These are phyloP conservation scores for Temnothorax rugatulus DNA, from an alignment of 2,888 invertebrate genomes.

Conservation along the genomic window DNA sequence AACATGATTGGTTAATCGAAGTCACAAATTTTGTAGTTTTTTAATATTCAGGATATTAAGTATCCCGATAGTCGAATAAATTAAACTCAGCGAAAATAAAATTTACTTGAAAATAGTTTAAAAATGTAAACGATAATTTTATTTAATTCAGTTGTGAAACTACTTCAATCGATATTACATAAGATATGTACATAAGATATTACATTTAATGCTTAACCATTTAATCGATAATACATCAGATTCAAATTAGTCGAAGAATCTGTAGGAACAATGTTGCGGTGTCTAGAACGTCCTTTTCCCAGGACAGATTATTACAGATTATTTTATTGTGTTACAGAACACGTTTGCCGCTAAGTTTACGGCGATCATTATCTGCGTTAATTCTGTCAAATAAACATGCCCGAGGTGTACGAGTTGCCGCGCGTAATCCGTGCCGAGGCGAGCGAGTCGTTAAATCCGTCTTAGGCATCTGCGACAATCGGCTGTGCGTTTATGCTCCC, in stretches of 20 bases:
- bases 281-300: not conserved
- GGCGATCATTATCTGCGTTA: constrained; percentile 32
- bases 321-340: constrained; percentile 23
- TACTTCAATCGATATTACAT: not conserved
- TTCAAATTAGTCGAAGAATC: not conserved
- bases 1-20: not conserved
- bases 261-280: not conserved
- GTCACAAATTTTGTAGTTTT: not conserved
- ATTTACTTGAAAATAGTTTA: not conserved
- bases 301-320: not conserved
- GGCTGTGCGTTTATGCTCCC: constrained; percentile 51
- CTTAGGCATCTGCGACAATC: constrained; percentile 69
- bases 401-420: constrained; percentile 39
- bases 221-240: not conserved
- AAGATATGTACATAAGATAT: not conserved
- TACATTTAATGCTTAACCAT: not conserved
- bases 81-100: constrained; percentile 5
- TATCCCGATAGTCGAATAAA: not conserved
- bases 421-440: constrained; percentile 61
- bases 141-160: not conserved
- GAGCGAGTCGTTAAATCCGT: constrained; percentile 64
- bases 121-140: not conserved
- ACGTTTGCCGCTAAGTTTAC: constrained; percentile 25
- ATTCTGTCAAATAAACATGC: constrained; percentile 45
- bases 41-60: not conserved